Base-by-base conservation (phyloP, 2,888 invertebrate genomes). In the Leistus spinibarbis region DNA sequence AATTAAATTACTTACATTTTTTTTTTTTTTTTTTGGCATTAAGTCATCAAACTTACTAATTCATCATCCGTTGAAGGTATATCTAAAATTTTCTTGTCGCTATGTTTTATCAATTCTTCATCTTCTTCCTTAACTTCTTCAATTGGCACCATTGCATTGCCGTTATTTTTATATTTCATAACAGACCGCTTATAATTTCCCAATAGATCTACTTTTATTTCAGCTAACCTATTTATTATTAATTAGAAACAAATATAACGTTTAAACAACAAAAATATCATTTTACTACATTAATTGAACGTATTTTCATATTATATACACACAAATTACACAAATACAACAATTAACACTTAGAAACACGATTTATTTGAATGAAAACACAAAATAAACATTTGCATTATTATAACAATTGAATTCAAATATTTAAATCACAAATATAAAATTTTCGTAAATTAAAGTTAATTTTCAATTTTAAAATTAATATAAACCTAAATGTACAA, bases 161-260 rank as follows among this genome's bases (percentile, higher is more conserved):
- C 77, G 23, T 80, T 79, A 7, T 78, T 77, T n/a, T 78, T 80
- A 63, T 82, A 80, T 71, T 82, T 83, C 56, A 82, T 83, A 3
- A 86, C 78, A 4, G 87, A 87, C 78, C 83, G 84, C 75, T 86
- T 86, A 79, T 88, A 89, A 79, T 86, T 88, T n/a, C 82, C 84
- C 40, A 85, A 82, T n/a, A 91, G 81, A 79, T 90, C 89, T 63
- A 82, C 79, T 79, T 88, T 89, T 9, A 90, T 84, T 79, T 89
- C 87, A 3, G 82, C 81, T 75, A 89, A 71, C 82, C 88, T 80
- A 80, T 24, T 27, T 27, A 0, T 27, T 27, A 27, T 20, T 16
- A 19, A 4, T 17, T n/a, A 60, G 62, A 78, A 62, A 20, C 67
- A 77, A 5, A 64, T 10, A 10, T 13, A 7, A 40, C 40, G 7